phyloP scores from a whole-genome alignment of 1,140 invertebrate species.

The Conus betulinus region DNA sequence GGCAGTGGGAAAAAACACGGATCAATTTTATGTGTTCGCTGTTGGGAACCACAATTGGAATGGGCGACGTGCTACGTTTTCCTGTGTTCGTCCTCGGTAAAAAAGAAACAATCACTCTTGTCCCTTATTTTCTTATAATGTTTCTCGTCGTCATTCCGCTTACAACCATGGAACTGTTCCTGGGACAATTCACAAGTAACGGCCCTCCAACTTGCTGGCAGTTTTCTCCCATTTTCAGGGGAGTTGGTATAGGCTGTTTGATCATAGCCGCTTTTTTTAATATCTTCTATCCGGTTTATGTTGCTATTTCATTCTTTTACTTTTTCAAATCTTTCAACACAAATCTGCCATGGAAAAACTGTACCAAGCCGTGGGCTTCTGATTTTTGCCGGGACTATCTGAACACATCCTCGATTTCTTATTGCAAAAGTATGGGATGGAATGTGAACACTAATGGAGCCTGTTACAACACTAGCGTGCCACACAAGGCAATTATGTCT shows the following conservation, averaged over 20 bases:
- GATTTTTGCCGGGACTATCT: not conserved
- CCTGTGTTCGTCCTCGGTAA: not conserved
- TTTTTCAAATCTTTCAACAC: conserved; percentile 77
- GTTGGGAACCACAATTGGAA: not conserved
- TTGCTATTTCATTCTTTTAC: conserved; percentile 97
- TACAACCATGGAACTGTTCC: not conserved
- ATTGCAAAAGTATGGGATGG: not conserved
- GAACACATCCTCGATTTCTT: not conserved
- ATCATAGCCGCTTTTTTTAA: conserved; percentile 99
- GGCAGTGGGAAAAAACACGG: not conserved
- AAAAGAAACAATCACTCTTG: not conserved
- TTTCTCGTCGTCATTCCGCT: not conserved
- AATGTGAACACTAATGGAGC: not conserved
- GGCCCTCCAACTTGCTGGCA: not conserved
- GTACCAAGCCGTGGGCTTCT: not conserved
- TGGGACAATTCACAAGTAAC: conserved; percentile 4
- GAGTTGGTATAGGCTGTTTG: not conserved
- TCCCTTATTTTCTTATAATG: not conserved
- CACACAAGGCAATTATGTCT: not conserved
- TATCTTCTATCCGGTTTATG: conserved; percentile 82
- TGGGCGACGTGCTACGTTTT: not conserved
- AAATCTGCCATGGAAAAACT: conserved; percentile 90
- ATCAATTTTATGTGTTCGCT: not conserved
- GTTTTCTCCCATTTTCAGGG: not conserved
- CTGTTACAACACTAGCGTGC: not conserved